Conservation (phyloP, 2,797 vertebrate genomes). For the Chelon labrosus region DNA sequence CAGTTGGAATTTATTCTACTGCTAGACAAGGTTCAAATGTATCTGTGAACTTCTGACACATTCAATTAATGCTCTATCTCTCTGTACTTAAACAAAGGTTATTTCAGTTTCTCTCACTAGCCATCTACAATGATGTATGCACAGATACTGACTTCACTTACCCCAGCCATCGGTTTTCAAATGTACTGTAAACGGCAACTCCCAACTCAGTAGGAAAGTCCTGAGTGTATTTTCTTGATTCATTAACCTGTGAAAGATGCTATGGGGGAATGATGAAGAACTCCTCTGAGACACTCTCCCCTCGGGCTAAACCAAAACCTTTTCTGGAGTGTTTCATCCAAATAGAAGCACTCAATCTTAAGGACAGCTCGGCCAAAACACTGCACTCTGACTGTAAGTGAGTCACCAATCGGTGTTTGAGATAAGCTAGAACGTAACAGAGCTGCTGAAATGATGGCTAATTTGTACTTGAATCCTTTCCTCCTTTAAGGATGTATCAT, state of each 20-base stretch:
- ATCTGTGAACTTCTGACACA: constrained; percentile 25
- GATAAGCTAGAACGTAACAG: constrained; percentile 19
- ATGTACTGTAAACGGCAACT: constrained; percentile 27
- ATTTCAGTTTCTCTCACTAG: constrained; percentile 7
- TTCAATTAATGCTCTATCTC: constrained; percentile 14
- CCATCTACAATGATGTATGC: neutral
- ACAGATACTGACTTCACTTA: constrained; percentile 8
- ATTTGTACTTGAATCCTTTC: constrained; percentile 9
- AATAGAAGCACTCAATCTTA: constrained; percentile 62
- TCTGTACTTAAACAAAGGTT: constrained; percentile 13
- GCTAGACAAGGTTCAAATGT: constrained; percentile 18
- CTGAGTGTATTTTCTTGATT: constrained; percentile 50
- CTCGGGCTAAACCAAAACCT: constrained; percentile 49
- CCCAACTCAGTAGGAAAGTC: constrained; percentile 19
- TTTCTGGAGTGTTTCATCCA: constrained; percentile 55
- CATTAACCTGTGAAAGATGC: constrained; percentile 59
- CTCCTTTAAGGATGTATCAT: constrained; percentile 18
- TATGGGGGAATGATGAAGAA: constrained; percentile 49
- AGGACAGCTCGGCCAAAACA: constrained; percentile 48
- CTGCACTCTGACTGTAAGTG: constrained; percentile 19
- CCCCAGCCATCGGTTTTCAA: constrained; percentile 25
- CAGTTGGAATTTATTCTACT: constrained; percentile 10
- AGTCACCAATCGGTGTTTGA: constrained; percentile 44
- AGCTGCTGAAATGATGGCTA: constrained; percentile 24
- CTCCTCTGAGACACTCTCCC: constrained; percentile 42